A percentile compares a stretch with the other conserved stretches of the same genome.
phyloP scores from a whole-genome alignment of 2,113 vertebrate genomes.

The Aphyosemion australe region DNA sequence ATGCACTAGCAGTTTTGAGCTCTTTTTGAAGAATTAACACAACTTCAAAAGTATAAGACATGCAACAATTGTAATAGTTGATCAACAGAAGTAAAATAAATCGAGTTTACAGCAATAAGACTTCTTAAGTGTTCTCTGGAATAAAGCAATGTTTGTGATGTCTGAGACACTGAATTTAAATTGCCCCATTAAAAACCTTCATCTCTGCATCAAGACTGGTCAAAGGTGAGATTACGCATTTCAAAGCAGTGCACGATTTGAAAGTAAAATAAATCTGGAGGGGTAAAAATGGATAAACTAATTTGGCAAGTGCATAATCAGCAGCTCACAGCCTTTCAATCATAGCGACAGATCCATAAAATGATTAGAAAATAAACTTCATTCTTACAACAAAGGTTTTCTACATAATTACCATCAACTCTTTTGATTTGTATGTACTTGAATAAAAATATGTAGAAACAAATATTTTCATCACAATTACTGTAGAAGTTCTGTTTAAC shows the following conservation, averaged over 20 bases:
- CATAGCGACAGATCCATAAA: slow-evolving; percentile 4
- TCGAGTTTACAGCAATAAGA: slow-evolving; percentile 25
- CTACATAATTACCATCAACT: not conserved
- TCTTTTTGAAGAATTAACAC: not conserved
- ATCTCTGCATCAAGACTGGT: slow-evolving; percentile 23
- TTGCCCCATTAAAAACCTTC: slow-evolving; percentile 61
- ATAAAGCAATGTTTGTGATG: slow-evolving; percentile 27
- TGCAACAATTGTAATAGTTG: no score
- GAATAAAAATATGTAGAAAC: not conserved
- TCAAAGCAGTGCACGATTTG: slow-evolving; percentile 37
- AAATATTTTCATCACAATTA: not conserved
- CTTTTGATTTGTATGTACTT: slow-evolving; percentile 8
- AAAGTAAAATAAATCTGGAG: slow-evolving; percentile 55
- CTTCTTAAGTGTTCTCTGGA: slow-evolving; percentile 19
- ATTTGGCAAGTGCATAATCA: slow-evolving; percentile 41
- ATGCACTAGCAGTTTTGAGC: no score
- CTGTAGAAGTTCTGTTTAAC: not conserved
- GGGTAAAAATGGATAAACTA: slow-evolving; percentile 31
- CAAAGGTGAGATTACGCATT: slow-evolving; percentile 46
- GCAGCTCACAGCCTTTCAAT: slow-evolving; percentile 36
- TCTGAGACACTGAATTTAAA: slow-evolving; percentile 65
- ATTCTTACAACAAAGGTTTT: slow-evolving; percentile 2
- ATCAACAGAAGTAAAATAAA: not conserved
- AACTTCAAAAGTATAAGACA: not conserved
- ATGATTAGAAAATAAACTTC: not conserved